Evolutionary conservation across 2,113 vertebrate genomes (phyloP), one percentile per base, ranked within the genome.

Genomic region (Gopherus evgoodei): DNA sequence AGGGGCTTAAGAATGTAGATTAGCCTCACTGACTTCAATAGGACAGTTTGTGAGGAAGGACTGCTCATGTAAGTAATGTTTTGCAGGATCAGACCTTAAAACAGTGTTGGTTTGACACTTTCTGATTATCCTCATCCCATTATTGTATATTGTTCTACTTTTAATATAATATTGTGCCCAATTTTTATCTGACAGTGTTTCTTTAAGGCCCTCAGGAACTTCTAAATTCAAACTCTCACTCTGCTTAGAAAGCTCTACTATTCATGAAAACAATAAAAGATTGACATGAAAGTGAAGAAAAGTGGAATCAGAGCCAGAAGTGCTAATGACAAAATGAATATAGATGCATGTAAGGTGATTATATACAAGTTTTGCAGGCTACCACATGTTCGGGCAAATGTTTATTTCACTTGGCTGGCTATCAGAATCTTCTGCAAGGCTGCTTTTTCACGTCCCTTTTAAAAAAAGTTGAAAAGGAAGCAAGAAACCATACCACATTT

Each of bases 321-420:
- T 65, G 65, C 44, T 79, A 65, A 22, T 83, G 44, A 85, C 52
- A 88, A 95, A 94, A 92, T 5, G 0, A 87, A 87, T 57, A 93
- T 8, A 87, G 81, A 86, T 83, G 59, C 78, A 95, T 79, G 25
- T 86, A 49, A 1, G 38, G 1, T 49, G 47, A 81, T 14, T 86
- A 82, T 5, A 75, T 5, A 17, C n/a, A 59, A 2, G 5, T 91
- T 69, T 35, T 54, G 21, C 65, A 59, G n/a, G n/a, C 81, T 87
- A 42, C 49, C 83, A 93, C 47, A 69, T 42, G 59, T 82, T 94
- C 80, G 84, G 49, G 38, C 59, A 87, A 96, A 93, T 4, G n/a
- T 25, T 86, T 83, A 62, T 78, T 93, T 93, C 29, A 49, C 11
- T 87, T 42, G 2, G 10, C 87, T 52, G 56, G 91, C 38, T 83